Evolutionary conservation across 2,888 invertebrate genomes (phyloP).

Genomic region (Oligia strigilis): DNA sequence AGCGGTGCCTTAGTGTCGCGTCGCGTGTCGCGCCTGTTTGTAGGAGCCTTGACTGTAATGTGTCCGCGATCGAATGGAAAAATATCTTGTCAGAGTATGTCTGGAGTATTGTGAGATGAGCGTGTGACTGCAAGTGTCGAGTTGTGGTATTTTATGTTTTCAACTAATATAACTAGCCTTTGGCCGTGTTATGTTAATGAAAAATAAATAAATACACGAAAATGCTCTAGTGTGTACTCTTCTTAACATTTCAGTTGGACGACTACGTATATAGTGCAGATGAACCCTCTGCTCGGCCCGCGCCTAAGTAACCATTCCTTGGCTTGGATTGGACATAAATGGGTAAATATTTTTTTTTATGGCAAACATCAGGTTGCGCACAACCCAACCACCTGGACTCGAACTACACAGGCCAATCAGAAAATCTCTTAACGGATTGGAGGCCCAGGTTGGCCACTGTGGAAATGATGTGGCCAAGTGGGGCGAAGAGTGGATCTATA

Average conservation of each 20-base stretch:
- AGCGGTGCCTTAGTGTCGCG: no score
- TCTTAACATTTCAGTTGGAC: conserved; percentile 78
- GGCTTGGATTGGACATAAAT: conserved; percentile 75
- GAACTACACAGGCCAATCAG: background rate
- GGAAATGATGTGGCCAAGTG: background rate
- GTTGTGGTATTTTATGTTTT: no score
- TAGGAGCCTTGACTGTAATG: background rate
- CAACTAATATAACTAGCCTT: no score
- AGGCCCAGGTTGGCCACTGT: background rate
- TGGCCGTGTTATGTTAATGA: no score
- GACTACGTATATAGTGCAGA: conserved; percentile 80
- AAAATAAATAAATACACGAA: background rate
- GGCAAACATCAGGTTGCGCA: no score
- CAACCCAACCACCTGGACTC: background rate
- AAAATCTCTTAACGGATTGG: background rate
- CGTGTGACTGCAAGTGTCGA: no score
- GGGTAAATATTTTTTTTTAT: conserved; percentile 46
- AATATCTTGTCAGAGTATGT: background rate
- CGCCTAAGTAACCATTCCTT: conserved; percentile 74
- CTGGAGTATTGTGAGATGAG: background rate
- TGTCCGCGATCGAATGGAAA: background rate
- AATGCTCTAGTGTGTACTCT: background rate
- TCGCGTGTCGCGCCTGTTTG: no score
- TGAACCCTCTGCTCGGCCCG: conserved; percentile 82
- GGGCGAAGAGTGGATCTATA: no score